These are phyloP conservation scores for Thermophis baileyi DNA, from an alignment of 2,113 vertebrate species.

Conservation along the genomic window DNA sequence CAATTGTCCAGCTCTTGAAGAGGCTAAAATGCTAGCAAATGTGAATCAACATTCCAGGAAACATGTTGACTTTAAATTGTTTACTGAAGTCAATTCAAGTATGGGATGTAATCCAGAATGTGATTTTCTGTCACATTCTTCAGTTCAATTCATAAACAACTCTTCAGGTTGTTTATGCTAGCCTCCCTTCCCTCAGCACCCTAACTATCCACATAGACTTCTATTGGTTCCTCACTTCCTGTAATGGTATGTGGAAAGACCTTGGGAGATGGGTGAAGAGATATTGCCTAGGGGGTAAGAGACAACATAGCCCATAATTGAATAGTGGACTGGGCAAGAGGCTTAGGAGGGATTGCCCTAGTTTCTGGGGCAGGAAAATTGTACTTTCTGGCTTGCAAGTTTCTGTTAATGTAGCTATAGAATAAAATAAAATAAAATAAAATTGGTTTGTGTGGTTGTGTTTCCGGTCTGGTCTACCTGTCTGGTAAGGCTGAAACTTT, in stretches of 20 bases:
- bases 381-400: neutral
- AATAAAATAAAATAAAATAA: neutral
- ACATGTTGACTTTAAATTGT: neutral
- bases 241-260: neutral
- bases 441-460: neutral
- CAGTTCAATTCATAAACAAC: neutral
- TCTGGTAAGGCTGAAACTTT: neutral
- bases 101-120: neutral
- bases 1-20: neutral
- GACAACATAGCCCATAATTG: neutral
- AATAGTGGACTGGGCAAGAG: neutral
- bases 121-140: neutral
- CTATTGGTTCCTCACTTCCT: neutral
- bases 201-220: neutral
- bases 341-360: neutral
- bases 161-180: neutral
- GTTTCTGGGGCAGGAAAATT: neutral
- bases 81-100: neutral
- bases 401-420: neutral
- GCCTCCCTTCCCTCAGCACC: neutral
- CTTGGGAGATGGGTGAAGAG: neutral
- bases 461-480: neutral
- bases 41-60: neutral
- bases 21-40: neutral
- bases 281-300: neutral